phyloP scores from a whole-genome alignment of 2,888 invertebrate species.

The Loripinus fragilis region DNA sequence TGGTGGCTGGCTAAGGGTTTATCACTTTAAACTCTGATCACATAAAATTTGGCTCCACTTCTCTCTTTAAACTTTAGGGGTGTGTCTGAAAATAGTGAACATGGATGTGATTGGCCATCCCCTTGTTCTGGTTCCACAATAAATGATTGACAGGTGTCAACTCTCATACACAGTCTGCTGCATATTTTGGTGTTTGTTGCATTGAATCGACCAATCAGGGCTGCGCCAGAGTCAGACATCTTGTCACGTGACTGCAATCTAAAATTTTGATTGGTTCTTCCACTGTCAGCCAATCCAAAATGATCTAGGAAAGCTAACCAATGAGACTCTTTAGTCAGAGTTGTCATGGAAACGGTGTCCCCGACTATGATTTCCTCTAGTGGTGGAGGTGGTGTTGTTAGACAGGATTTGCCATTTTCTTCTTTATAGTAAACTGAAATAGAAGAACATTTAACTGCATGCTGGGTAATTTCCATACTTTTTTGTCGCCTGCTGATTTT shows the following conservation, averaged over 20 bases:
- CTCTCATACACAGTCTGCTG: constrained; percentile 54
- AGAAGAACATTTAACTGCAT: too few species aligned
- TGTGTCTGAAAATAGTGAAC: constrained; percentile 45
- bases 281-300: constrained; percentile 48
- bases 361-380: constrained; percentile 15
- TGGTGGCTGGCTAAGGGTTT: too few species aligned
- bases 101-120: constrained; percentile 23
- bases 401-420: constrained; percentile 32
- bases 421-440: constrained; percentile 47
- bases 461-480: neutral
- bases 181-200: constrained; percentile 47
- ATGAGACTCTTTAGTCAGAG: constrained; percentile 36
- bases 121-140: constrained; percentile 26
- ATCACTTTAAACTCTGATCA: neutral
- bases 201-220: constrained; percentile 52
- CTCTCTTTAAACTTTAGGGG: constrained; percentile 31
- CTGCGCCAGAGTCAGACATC: constrained; percentile 28
- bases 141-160: constrained; percentile 47
- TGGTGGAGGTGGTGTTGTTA: constrained; percentile 32
- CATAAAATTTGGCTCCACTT: neutral
- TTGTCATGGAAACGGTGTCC: constrained; percentile 45
- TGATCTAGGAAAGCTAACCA: constrained; percentile 51
- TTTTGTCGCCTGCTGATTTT: too few species aligned
- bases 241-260: constrained; percentile 27
- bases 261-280: constrained; percentile 34